Base-by-base conservation (phyloP, 2,113 vertebrate species). In the Seriola aureovittata region DNA sequence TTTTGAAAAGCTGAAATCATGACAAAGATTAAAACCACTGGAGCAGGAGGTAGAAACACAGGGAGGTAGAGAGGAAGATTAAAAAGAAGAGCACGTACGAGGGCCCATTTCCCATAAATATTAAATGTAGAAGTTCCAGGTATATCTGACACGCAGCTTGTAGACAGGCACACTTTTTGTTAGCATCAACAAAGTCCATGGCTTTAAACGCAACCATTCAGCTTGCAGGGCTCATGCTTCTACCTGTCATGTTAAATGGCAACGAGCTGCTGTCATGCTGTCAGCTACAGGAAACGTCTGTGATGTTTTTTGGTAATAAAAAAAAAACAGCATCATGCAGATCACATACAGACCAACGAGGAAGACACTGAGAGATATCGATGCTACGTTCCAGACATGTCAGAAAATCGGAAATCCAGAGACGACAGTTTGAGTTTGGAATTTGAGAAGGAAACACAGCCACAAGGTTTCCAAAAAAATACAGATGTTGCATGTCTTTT, bases 21-120 rank as follows among this genome's bases (percentile, higher is more conserved):
- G 40, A 40, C 44, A 34, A 44, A 63, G 38, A 46, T 55, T 8
- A 21, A 71, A 54, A 75, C 40, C 68, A 21, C 34, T n/a, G 21
- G 48, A 88, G 48, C 42, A 74, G 67, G 82, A 89, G 82, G 83
- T 79, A 78, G 81, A 89, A 60, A 82, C 67, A 75, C 59, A 62
- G n/a, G 73, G 75, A 91, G 86, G 82, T 77, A 90, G 38, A 87
- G 64, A 80, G 75, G 67, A 69, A 73, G 68, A 75, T 16, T 38
- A n/a, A 59, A 65, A 32, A 71, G 48, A 81, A 63, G 65, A 78
- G 69, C 72, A 80, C 63, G 74, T 55, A 46, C 67, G 68, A 25
- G 59, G 77, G 82, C 52, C 64, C 48, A 48, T 55, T 60, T 54
- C 44, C 58, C 78, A 66, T 76, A 57, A 70, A 40, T 25, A 71